phyloP scores from a whole-genome alignment of 2,888 invertebrate species.

The Argyresthia goedartella region DNA sequence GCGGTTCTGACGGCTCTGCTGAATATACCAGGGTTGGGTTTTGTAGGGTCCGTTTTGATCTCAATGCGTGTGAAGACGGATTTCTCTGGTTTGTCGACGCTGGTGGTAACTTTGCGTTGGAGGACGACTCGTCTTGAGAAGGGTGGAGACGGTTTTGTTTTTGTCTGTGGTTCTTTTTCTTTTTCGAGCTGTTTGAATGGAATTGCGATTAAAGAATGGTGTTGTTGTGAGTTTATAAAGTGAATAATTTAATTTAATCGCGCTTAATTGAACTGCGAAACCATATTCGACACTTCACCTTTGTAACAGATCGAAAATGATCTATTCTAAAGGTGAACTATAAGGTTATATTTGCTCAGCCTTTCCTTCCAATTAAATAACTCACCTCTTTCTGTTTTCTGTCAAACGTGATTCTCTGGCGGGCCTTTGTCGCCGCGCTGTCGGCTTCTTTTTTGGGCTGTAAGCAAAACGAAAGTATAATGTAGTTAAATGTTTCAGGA shows the following conservation, averaged over 20 bases:
- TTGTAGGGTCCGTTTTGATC: conserved; percentile 28
- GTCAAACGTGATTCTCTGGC: conserved; percentile 43
- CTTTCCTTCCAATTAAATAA: conserved; percentile 1
- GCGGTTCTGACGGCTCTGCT: conserved; percentile 49
- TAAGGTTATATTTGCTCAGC: too few relatives aligned
- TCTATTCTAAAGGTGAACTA: too few relatives aligned
- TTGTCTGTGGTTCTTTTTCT: conserved; percentile 16
- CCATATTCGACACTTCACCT: too few relatives aligned
- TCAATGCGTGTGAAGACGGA: conserved; percentile 36
- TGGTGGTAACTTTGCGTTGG: conserved; percentile 28
- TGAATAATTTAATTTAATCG: too few relatives aligned
- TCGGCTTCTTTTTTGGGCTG: conserved; percentile 33
- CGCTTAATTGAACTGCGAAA: too few relatives aligned
- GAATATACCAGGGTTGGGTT: conserved; percentile 49
- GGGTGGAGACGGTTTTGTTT: conserved; percentile 17
- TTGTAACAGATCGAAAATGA: too few relatives aligned
- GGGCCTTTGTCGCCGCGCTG: conserved; percentile 22
- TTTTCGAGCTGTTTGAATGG: conserved; percentile 16
- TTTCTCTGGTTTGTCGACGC: conserved; percentile 21
- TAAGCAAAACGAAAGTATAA: conserved; percentile 13
- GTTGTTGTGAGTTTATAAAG: not conserved
- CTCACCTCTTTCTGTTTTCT: conserved; percentile 32
- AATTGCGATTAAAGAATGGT: not conserved
- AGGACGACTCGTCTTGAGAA: conserved; percentile 48
- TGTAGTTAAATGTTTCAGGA: not conserved